phyloP scores from a whole-genome alignment of 2,113 vertebrate genomes.

The Pipra filicauda region DNA sequence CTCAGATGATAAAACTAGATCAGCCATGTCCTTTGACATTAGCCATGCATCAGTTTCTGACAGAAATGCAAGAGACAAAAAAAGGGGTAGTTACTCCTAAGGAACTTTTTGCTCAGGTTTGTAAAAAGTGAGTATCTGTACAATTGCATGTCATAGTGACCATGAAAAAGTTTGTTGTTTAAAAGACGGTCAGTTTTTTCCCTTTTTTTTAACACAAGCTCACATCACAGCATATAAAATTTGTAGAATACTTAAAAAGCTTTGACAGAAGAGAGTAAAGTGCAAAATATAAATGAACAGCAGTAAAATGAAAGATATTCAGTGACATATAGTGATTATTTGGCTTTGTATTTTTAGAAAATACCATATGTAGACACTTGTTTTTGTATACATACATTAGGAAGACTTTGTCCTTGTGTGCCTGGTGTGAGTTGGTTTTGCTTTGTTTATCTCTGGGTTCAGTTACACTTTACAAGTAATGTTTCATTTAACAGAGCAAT shows the following conservation, averaged over 20 bases:
- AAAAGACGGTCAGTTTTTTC: not conserved
- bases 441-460: not conserved
- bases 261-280: not conserved
- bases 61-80: slow-evolving; percentile 88
- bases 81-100: slow-evolving; percentile 86
- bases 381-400: not conserved
- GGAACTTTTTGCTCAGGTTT: slow-evolving; percentile 95
- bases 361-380: not conserved
- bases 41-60: slow-evolving; percentile 90
- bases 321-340: not conserved
- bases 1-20: slow-evolving; percentile 81
- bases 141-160: not conserved
- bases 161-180: not conserved
- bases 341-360: not conserved
- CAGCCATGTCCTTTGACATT: slow-evolving; percentile 87
- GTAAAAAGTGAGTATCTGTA: slow-evolving; percentile 91
- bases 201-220: not conserved
- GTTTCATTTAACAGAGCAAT: slow-evolving; percentile 77
- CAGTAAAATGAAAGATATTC: not conserved
- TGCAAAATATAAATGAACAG: not conserved
- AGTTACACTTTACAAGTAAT: not conserved
- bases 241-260: not conserved
- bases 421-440: not conserved
- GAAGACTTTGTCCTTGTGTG: not conserved
- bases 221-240: not conserved